Percentiles rank a stretch among this genome's conserved stretches.
Evolutionary conservation across 2,888 invertebrate species (phyloP).

Genomic region (Stegana nigrithorax): DNA sequence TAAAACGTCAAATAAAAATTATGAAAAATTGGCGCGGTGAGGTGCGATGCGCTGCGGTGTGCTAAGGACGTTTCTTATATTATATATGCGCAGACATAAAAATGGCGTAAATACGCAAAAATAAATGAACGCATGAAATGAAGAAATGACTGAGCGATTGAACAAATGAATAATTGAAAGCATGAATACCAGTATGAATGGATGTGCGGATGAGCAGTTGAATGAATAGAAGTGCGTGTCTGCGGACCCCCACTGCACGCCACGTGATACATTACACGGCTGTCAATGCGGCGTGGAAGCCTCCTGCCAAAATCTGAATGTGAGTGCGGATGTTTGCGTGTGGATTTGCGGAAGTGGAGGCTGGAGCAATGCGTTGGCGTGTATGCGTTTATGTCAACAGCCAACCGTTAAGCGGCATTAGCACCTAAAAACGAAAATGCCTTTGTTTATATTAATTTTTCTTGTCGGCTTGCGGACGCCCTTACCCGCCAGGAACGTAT

Average conservation of each 20-base stretch:
- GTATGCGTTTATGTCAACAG: too few species aligned
- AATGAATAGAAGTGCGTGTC: not conserved
- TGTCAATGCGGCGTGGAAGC: not conserved
- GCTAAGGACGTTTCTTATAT: too few species aligned
- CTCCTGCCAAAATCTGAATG: not conserved
- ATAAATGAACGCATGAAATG: not conserved
- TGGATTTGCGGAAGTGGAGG: too few species aligned
- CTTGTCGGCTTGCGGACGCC: not conserved
- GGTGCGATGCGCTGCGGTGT: too few species aligned
- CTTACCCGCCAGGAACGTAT: too few species aligned
- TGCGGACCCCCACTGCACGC: not conserved
- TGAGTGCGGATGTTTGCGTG: not conserved
- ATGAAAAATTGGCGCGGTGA: conserved; percentile 5
- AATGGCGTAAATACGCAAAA: not conserved
- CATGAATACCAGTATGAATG: too few species aligned
- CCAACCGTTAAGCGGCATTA: conserved; percentile 6
- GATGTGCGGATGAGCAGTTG: not conserved
- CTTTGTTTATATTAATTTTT: conserved; percentile 14
- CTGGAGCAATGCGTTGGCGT: too few species aligned
- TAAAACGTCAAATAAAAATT: conserved; percentile 14
- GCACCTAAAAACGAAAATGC: not conserved
- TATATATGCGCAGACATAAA: not conserved
- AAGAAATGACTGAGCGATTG: not conserved
- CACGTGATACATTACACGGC: not conserved
- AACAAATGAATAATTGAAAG: not conserved